phyloP scores from a whole-genome alignment of 2,888 invertebrate species.

The Eupithecia exiguata region DNA sequence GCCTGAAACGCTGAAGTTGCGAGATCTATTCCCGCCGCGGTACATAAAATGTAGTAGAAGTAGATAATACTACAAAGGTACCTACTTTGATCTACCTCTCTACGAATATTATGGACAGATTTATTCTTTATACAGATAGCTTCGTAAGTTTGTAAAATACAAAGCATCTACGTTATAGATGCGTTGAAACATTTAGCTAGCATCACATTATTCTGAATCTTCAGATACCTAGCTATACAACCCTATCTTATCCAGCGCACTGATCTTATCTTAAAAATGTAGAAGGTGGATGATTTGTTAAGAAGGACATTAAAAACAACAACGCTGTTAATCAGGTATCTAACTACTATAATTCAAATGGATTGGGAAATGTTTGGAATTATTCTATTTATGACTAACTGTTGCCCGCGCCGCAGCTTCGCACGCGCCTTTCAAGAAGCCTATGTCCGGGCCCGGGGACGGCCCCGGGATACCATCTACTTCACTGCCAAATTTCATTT shows the following conservation, averaged over 20 bases:
- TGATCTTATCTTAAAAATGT: background rate
- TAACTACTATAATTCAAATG: no score
- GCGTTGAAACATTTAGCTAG: background rate
- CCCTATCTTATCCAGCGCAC: background rate
- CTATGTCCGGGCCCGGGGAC: no score
- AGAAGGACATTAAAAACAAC: background rate
- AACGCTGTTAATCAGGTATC: background rate
- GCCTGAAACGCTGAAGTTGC: background rate
- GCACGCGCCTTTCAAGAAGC: no score
- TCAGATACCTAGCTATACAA: background rate
- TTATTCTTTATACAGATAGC: background rate
- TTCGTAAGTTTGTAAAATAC: no score
- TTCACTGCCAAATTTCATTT: no score
- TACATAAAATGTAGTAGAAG: background rate
- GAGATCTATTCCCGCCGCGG: background rate
- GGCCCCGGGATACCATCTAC: no score
- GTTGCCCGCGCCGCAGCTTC: no score
- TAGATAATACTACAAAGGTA: no score
- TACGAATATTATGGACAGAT: background rate
- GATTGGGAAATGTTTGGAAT: no score
- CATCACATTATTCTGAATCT: background rate
- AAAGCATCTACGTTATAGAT: no score
- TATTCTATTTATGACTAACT: no score
- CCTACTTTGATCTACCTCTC: no score
- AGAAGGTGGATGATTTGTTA: background rate